These are phyloP conservation scores for Amblyraja radiata DNA, from an alignment of 2,797 vertebrate genomes.

Conservation along the genomic window DNA sequence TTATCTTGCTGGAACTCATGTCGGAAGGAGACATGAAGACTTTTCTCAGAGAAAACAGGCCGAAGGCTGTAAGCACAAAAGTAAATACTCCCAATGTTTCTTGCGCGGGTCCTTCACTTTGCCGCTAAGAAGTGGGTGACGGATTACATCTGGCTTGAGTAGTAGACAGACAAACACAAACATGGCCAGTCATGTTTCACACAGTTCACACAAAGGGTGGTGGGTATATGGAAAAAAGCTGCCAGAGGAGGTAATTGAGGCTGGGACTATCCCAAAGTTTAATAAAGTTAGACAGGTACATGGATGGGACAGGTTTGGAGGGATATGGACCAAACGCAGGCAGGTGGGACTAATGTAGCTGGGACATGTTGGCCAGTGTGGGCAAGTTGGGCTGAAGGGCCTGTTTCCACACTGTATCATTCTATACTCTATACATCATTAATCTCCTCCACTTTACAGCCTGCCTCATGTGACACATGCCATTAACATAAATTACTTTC, in stretches of 20 bases:
- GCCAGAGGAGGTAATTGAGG: too few species aligned
- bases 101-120: background rate
- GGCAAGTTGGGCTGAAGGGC: too few species aligned
- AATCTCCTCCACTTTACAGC: background rate
- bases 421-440: too few species aligned
- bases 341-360: too few species aligned
- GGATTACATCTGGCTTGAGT: background rate
- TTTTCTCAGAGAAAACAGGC: slow-evolving; percentile 80
- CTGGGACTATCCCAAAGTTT: too few species aligned
- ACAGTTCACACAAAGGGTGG: too few species aligned
- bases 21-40: slow-evolving; percentile 87
- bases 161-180: background rate
- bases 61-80: slow-evolving; percentile 64
- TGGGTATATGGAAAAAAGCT: too few species aligned
- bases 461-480: background rate
- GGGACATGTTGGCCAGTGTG: too few species aligned
- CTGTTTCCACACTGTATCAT: too few species aligned
- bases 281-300: too few species aligned
- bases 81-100: background rate
- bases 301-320: too few species aligned
- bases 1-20: slow-evolving; percentile 91
- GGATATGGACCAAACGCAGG: too few species aligned
- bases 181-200: background rate
- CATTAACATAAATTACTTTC: background rate
- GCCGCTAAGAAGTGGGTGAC: background rate